Percentiles rank a stretch among this genome's conserved stretches.
Evolutionary conservation across 2,888 invertebrate genomes (phyloP).

Genomic region (Nemotelus nigrinus): DNA sequence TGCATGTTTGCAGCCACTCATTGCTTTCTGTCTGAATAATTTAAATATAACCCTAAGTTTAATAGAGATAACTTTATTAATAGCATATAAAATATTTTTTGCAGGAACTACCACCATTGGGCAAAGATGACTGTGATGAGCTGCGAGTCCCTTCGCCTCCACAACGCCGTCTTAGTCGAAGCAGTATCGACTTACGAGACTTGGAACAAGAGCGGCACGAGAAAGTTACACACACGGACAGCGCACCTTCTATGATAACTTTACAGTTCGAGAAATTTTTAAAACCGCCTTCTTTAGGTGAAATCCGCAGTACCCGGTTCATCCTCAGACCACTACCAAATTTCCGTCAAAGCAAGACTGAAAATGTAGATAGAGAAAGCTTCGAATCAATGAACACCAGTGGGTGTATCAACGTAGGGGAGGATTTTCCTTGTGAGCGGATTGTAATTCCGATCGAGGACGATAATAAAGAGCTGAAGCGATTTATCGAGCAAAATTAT

Average conservation of each 20-base stretch:
- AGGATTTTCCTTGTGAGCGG: conserved; percentile 53
- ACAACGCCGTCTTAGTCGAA: conserved; percentile 64
- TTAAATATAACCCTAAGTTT: no score
- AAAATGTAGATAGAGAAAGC: not conserved
- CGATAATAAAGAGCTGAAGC: conserved; percentile 64
- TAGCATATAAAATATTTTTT: not conserved
- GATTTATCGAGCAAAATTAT: conserved; percentile 64
- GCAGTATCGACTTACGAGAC: conserved; percentile 65
- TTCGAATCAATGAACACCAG: conserved; percentile 14
- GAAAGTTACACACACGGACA: conserved; percentile 65
- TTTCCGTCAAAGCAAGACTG: conserved; percentile 4
- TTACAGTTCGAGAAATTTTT: conserved; percentile 59
- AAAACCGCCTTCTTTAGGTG: conserved; percentile 52
- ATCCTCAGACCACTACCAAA: conserved; percentile 44
- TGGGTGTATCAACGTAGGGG: conserved; percentile 39
- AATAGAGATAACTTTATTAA: not conserved
- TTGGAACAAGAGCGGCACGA: conserved; percentile 65
- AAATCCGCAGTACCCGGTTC: conserved; percentile 1
- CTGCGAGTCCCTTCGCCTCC: conserved; percentile 64
- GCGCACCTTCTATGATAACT: conserved; percentile 65
- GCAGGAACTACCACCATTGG: conserved; percentile 61
- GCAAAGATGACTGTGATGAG: conserved; percentile 64
- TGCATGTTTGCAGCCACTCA: not conserved
- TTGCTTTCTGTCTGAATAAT: not conserved
- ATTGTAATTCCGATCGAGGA: conserved; percentile 61